phyloP scores from a whole-genome alignment of 2,797 vertebrate genomes.

The Urocyon cinereoargenteus region DNA sequence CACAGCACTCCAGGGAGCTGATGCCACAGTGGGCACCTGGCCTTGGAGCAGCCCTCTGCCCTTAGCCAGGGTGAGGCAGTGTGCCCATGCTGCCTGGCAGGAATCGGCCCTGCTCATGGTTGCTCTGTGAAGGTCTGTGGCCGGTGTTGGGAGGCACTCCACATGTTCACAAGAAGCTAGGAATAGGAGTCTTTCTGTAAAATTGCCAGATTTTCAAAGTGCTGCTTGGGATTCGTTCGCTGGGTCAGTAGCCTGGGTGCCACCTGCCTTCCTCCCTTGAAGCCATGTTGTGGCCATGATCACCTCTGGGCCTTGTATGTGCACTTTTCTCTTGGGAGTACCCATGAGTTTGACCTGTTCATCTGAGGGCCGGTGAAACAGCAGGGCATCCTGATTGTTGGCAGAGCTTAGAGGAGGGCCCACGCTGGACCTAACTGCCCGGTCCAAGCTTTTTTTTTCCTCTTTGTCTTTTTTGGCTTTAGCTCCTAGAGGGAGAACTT shows the following conservation, averaged over 20 bases:
- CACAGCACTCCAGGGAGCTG: too few relatives aligned
- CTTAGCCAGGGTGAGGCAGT: background rate
- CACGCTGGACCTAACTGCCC: background rate
- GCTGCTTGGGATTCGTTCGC: background rate
- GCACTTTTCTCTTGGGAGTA: background rate
- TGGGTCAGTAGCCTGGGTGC: background rate
- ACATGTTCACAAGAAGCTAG: background rate
- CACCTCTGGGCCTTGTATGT: background rate
- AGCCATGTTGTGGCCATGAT: rapidly evolving
- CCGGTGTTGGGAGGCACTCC: too few relatives aligned
- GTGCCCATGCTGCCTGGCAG: background rate
- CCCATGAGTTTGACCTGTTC: background rate
- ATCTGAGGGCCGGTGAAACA: background rate
- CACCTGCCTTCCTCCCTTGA: background rate
- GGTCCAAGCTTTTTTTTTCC: background rate
- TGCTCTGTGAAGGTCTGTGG: background rate
- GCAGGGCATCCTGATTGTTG: rapidly evolving
- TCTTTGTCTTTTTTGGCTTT: background rate
- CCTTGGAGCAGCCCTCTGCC: too few relatives aligned
- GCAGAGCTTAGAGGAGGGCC: background rate
- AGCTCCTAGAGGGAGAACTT: background rate
- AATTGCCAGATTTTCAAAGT: background rate
- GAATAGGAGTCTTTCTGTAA: background rate
- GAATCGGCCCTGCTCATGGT: rapidly evolving
- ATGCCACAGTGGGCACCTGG: rapidly evolving